phyloP scores from a whole-genome alignment of 2,888 invertebrate genomes.

The Melieria crassipennis region DNA sequence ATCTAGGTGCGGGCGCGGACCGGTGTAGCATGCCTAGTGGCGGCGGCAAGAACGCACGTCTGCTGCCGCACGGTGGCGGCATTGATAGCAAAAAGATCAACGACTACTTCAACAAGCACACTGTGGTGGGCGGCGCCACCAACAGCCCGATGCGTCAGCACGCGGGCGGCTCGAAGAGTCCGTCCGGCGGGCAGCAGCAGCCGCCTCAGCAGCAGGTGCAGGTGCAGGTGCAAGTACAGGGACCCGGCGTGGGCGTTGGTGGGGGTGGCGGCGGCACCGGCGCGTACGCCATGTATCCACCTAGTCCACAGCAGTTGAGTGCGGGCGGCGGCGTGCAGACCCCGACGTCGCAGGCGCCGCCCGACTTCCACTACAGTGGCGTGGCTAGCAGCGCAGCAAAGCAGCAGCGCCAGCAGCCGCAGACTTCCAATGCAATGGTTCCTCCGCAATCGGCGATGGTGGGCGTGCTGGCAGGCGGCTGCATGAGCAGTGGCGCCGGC shows the following conservation, averaged over 20 bases:
- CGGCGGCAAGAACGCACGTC: conserved; percentile 58
- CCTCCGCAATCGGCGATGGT: conserved; percentile 62
- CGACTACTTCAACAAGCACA: conserved; percentile 88
- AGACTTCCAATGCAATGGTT: conserved; percentile 67
- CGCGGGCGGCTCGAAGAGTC: conserved; percentile 50
- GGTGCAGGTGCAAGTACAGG: conserved; percentile 70
- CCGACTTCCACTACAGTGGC: conserved; percentile 54
- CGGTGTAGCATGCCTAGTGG: conserved; percentile 54
- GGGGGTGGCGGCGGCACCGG: conserved; percentile 70
- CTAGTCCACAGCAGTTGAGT: conserved; percentile 62
- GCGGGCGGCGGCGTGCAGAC: conserved; percentile 49
- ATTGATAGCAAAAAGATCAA: conserved; percentile 85
- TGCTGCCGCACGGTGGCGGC: conserved; percentile 66
- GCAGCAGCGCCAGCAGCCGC: conserved; percentile 57
- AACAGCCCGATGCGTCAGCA: conserved; percentile 84
- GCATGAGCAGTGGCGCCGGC: conserved; percentile 44
- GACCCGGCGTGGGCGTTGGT: conserved; percentile 36
- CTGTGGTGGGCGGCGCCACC: conserved; percentile 76
- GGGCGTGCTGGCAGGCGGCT: conserved; percentile 48
- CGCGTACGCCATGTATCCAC: conserved; percentile 76
- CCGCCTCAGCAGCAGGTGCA: conserved; percentile 64
- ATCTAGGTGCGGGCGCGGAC: conserved; percentile 49
- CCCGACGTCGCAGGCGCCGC: conserved; percentile 53
- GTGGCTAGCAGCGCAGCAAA: conserved; percentile 46
- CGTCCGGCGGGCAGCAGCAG: conserved; percentile 51